A percentile compares a stretch with the other conserved stretches of the same genome.
These are phyloP conservation scores for Scyliorhinus canicula DNA, from an alignment of 2,797 vertebrate species.

Conservation along the genomic window DNA sequence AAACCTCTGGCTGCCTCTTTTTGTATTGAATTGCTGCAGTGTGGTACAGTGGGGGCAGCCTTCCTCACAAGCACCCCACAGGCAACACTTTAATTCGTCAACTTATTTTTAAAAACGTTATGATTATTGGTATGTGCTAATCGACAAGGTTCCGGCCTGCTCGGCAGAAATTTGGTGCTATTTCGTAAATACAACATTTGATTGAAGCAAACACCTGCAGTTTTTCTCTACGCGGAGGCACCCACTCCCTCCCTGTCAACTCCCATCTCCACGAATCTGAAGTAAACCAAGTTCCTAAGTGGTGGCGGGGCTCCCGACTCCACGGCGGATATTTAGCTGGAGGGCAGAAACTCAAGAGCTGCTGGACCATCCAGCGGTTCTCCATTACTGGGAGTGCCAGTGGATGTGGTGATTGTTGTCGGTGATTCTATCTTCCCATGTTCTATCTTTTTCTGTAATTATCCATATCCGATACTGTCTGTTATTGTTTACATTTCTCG, in stretches of 20 bases:
- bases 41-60: neutral
- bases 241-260: no score
- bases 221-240: neutral
- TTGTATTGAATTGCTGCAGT: neutral
- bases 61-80: neutral
- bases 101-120: neutral
- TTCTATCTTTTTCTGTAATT: neutral
- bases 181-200: neutral
- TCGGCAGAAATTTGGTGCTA: neutral
- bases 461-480: neutral
- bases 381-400: neutral
- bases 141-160: neutral
- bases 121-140: neutral
- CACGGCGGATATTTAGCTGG: neutral
- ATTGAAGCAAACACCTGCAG: neutral
- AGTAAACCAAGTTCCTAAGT: neutral
- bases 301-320: neutral
- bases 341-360: neutral
- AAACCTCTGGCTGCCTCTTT: neutral
- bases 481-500: neutral
- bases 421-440: no score
- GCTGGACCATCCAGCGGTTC: neutral
- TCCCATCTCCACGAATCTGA: neutral
- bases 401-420: no score
- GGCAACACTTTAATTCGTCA: neutral